These are phyloP conservation scores for Euglossa dilemma DNA, from an alignment of 1,140 invertebrate genomes.

Conservation along the genomic window DNA sequence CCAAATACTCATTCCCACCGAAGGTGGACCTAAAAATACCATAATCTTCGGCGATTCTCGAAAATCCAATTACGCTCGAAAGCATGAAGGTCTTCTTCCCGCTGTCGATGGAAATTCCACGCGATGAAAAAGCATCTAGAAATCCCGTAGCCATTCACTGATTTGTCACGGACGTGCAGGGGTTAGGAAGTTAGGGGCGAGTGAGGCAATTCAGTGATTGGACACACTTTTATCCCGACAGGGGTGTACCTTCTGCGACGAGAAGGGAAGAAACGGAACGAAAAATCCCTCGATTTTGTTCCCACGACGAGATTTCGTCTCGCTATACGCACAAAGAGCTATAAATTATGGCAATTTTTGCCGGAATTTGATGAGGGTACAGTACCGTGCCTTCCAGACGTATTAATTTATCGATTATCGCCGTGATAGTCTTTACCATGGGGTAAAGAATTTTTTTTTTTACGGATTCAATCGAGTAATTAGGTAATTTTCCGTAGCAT, in stretches of 20 bases:
- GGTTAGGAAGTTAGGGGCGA: slow-evolving; percentile 48
- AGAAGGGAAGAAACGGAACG: not conserved
- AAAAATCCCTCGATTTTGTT: slow-evolving; percentile 50
- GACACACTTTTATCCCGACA: slow-evolving; percentile 44
- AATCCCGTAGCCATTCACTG: slow-evolving; percentile 47
- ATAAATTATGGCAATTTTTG: slow-evolving; percentile 54
- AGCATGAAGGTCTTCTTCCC: slow-evolving; percentile 8
- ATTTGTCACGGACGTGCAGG: slow-evolving; percentile 60
- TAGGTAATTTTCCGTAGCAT: not conserved
- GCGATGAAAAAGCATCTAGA: slow-evolving; percentile 34
- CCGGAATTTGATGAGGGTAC: slow-evolving; percentile 7
- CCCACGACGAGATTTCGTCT: slow-evolving; percentile 50
- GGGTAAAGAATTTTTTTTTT: no score
- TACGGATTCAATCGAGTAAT: no score
- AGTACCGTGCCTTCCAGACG: slow-evolving; percentile 16
- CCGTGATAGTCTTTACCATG: no score
- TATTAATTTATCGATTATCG: slow-evolving; percentile 45
- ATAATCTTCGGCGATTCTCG: not conserved
- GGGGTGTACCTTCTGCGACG: slow-evolving; percentile 4
- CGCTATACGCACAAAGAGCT: slow-evolving; percentile 47
- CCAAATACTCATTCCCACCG: no score
- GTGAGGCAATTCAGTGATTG: slow-evolving; percentile 59
- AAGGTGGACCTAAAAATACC: not conserved
- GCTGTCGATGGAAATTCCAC: slow-evolving; percentile 34
- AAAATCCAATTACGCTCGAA: slow-evolving; percentile 26